A percentile compares a stretch with the other conserved stretches of the same genome.
Evolutionary conservation across 2,113 vertebrate species (phyloP).

Genomic region (human): DNA sequence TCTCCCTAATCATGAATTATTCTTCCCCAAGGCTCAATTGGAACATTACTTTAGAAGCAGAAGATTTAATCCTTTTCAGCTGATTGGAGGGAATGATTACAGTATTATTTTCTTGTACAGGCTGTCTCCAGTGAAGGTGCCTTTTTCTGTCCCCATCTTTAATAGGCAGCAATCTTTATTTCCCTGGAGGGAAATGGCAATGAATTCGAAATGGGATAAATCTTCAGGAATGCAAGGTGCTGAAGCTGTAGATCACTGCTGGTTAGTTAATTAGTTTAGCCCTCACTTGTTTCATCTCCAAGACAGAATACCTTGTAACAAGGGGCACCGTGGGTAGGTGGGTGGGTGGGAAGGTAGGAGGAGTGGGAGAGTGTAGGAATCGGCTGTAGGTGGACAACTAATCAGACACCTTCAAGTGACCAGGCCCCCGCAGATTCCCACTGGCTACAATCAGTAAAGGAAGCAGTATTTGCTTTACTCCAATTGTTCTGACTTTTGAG

Average conservation of each 20-base stretch:
- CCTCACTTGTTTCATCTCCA: constrained; percentile 82
- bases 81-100: constrained; percentile 95
- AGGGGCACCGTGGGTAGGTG: constrained; percentile 64
- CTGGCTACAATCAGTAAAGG: constrained; percentile 72
- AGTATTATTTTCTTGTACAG: constrained; percentile 93
- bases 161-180: constrained; percentile 93
- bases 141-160: constrained; percentile 92
- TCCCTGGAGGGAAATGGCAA: constrained; percentile 89
- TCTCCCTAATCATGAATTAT: constrained; percentile 94
- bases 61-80: constrained; percentile 95
- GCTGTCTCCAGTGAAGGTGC: constrained; percentile 92
- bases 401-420: constrained; percentile 58
- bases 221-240: constrained; percentile 88
- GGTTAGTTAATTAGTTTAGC: constrained; percentile 90
- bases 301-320: constrained; percentile 80
- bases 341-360: constrained; percentile 7
- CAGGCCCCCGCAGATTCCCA: not conserved
- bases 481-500: constrained; percentile 65
- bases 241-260: constrained; percentile 86
- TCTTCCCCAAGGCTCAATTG: constrained; percentile 93
- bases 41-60: constrained; percentile 93
- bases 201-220: constrained; percentile 91
- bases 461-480: constrained; percentile 52
- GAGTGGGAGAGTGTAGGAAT: not conserved
- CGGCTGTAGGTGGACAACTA: constrained; percentile 53